phyloP scores from a whole-genome alignment of 2,113 vertebrate species.

The Gambusia affinis region DNA sequence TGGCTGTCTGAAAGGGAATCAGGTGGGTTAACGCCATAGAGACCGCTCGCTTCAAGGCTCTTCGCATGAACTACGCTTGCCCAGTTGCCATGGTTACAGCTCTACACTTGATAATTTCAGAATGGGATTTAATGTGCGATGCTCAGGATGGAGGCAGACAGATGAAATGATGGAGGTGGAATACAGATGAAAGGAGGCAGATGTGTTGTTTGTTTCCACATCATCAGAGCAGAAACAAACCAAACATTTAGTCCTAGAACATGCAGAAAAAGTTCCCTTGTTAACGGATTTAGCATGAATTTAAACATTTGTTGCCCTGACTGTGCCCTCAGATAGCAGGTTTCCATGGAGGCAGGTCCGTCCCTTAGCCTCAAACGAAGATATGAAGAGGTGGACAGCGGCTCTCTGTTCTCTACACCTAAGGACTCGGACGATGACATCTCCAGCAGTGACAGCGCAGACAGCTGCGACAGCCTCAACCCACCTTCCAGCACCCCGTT shows the following conservation, averaged over 20 bases:
- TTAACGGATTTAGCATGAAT: background rate
- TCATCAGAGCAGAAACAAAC: background rate
- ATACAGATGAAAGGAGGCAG: conserved; percentile 66
- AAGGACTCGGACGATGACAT: conserved; percentile 94
- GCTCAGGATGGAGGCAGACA: conserved; percentile 1
- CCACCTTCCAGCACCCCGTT: conserved; percentile 84
- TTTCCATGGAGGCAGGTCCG: conserved; percentile 87
- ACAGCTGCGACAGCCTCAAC: conserved; percentile 98
- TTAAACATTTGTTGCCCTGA: background rate
- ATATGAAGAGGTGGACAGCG: conserved; percentile 90
- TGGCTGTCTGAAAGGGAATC: background rate
- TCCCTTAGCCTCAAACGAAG: conserved; percentile 89
- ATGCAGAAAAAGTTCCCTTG: background rate
- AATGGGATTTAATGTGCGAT: conserved; percentile 70
- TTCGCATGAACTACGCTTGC: conserved; percentile 61
- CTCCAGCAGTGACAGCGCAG: conserved; percentile 95
- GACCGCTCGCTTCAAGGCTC: conserved; percentile 52
- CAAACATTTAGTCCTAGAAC: background rate
- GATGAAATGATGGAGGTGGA: conserved; percentile 63
- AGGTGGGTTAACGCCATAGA: conserved; percentile 2
- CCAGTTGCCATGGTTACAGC: conserved; percentile 78
- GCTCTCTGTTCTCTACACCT: conserved; percentile 86
- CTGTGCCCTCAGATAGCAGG: conserved; percentile 60
- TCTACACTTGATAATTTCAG: conserved; percentile 69
- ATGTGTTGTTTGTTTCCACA: conserved; percentile 1